A percentile compares a stretch with the other conserved stretches of the same genome.
Conservation (phyloP, 1,140 invertebrate genomes). For the Drosophila sp. region DNA sequence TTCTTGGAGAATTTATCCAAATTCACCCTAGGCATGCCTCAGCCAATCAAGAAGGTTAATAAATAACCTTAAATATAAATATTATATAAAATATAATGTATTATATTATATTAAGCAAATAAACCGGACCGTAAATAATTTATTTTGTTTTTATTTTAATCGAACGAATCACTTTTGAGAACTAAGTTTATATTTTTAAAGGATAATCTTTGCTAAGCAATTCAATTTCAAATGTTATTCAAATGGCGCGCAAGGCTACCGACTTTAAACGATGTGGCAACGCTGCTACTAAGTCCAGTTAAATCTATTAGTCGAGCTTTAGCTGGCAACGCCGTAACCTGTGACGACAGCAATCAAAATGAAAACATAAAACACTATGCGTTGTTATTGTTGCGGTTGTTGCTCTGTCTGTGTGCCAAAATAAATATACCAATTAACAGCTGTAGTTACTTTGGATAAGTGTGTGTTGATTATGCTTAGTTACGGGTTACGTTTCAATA, state of each 20-base stretch:
- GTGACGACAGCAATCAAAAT: conserved; percentile 48
- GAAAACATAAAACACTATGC: conserved; percentile 35
- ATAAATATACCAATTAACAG: conserved; percentile 33
- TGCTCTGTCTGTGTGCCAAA: conserved; percentile 28
- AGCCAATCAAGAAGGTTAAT: conserved; percentile 5
- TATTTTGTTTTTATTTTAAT: too few relatives aligned
- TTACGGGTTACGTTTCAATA: conserved; percentile 32
- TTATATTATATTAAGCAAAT: too few relatives aligned
- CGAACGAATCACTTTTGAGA: too few relatives aligned
- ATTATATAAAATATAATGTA: background rate
- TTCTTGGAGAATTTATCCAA: conserved; percentile 39
- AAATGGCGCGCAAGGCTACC: conserved; percentile 2
- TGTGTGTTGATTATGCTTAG: conserved; percentile 38
- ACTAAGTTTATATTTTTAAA: too few relatives aligned
- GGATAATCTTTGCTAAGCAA: too few relatives aligned
- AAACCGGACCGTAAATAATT: too few relatives aligned
- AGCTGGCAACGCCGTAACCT: conserved; percentile 44
- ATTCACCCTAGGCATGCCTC: conserved; percentile 32
- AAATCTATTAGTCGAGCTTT: conserved; percentile 28
- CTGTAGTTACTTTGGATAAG: conserved; percentile 35
- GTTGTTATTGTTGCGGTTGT: conserved; percentile 31
- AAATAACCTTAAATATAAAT: conserved; percentile 6
- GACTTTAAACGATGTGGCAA: conserved; percentile 22
- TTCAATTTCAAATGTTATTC: background rate
- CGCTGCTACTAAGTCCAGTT: conserved; percentile 27